Base-by-base conservation (phyloP, 2,888 invertebrate species). In the Creontiades dilutus region DNA sequence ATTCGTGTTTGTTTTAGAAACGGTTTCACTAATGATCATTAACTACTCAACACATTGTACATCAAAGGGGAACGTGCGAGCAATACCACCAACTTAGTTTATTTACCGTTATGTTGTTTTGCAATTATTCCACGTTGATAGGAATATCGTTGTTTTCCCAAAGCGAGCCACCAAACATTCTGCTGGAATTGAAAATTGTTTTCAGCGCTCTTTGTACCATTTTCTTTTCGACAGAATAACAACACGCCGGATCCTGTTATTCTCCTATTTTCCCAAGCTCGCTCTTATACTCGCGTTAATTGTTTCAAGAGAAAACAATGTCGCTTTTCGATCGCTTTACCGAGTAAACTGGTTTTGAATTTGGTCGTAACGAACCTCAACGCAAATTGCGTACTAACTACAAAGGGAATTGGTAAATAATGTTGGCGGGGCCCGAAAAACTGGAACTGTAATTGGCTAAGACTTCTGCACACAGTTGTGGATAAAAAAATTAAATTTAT, bases 91-190 rank as follows among this genome's bases (percentile, higher is more conserved):
- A 61, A 61, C 61, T n/a, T 9, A 61, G 19, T 61, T 61, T 19
- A 61, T 19, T n/a, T n/a, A 61, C 61, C 16, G 61, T 61, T 61
- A n/a, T 61, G 61, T 61, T 61, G 61, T 19, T 61, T 61, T 61
- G n/a, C 19, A 61, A 61, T 61, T 61, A 61, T 19, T 61, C n/a
- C 61, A 19, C 61, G n/a, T 16, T 19, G 19, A 61, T 61, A 61
- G 19, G 19, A 16, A 61, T 61, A 19, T n/a, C 61, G 14, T 61
- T 61, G 61, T 61, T 61, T 19, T 61, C 61, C 61, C 19, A 7
- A 2, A 5, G n/a, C 19, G 61, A 16, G 52, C 19, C n/a, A 9
- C 61, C 16, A 37, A 37, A 37, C 37, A 37, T 37, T 37, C 37
- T 37, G 37, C 37, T 37, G 37, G 37, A 37, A 37, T 52, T 52